Conservation (phyloP, 2,797 vertebrate species). For the Prunella strophiata region DNA sequence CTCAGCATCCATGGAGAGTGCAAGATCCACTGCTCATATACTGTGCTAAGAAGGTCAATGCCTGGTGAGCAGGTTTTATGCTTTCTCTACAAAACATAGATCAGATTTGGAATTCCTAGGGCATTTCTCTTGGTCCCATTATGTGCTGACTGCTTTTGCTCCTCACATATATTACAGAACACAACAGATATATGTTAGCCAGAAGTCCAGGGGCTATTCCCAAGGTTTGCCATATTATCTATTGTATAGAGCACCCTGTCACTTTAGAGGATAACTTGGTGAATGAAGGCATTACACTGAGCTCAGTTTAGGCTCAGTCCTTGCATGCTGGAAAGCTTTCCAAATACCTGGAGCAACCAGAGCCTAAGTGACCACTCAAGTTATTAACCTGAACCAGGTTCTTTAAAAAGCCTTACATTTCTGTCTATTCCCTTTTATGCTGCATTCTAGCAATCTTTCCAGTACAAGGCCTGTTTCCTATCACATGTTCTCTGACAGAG, state of each 20-base stretch:
- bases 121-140: background rate
- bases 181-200: background rate
- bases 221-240: background rate
- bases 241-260: background rate
- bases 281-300: background rate
- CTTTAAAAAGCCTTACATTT: background rate
- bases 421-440: background rate
- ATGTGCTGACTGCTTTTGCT: background rate
- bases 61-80: background rate
- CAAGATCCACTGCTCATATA: background rate
- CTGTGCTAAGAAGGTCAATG: background rate
- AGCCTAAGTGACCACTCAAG: background rate
- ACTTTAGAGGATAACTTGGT: background rate
- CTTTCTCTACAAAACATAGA: background rate
- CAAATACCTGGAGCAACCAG: background rate
- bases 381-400: background rate
- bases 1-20: background rate
- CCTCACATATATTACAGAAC: background rate
- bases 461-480: background rate
- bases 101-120: background rate
- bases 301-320: background rate
- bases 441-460: background rate
- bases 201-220: background rate
- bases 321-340: background rate
- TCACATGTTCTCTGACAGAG: background rate